phyloP scores from a whole-genome alignment of 2,113 vertebrate genomes.

The Pangasianodon hypophthalmus region DNA sequence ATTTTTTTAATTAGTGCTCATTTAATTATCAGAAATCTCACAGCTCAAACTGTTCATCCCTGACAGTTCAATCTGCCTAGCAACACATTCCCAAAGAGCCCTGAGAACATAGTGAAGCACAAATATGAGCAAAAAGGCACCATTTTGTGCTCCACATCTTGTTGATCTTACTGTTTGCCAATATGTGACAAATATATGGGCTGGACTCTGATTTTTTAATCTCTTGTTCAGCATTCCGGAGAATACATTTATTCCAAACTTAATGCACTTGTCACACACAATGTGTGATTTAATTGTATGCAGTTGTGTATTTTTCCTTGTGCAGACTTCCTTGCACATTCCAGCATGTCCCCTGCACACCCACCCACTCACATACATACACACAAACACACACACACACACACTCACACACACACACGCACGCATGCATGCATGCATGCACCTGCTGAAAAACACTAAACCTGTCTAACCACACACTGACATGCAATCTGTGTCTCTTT shows the following conservation, averaged over 20 bases:
- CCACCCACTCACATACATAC: not conserved
- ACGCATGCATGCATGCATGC: not conserved
- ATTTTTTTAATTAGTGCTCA: not conserved
- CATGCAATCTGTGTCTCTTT: not conserved
- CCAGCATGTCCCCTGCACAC: constrained; percentile 19
- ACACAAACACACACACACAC: not conserved
- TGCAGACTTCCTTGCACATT: not conserved
- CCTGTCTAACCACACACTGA: constrained; percentile 54
- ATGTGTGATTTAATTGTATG: not conserved
- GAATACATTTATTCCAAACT: not conserved
- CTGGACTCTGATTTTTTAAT: not conserved
- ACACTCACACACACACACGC: not conserved
- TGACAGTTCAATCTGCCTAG: not conserved
- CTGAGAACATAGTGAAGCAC: not conserved
- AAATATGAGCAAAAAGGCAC: not conserved
- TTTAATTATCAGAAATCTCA: not conserved
- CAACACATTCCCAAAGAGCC: not conserved
- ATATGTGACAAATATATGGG: not conserved
- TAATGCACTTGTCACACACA: constrained; percentile 1
- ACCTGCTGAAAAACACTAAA: constrained; percentile 36
- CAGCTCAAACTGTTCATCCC: not conserved
- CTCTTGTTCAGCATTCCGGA: constrained; percentile 1
- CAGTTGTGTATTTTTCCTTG: constrained; percentile 27
- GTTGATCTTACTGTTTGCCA: constrained; percentile 1
- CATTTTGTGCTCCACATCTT: not conserved